Evolutionary conservation across 2,113 vertebrate species (phyloP).

Genomic region (Leptocoma aspasia): DNA sequence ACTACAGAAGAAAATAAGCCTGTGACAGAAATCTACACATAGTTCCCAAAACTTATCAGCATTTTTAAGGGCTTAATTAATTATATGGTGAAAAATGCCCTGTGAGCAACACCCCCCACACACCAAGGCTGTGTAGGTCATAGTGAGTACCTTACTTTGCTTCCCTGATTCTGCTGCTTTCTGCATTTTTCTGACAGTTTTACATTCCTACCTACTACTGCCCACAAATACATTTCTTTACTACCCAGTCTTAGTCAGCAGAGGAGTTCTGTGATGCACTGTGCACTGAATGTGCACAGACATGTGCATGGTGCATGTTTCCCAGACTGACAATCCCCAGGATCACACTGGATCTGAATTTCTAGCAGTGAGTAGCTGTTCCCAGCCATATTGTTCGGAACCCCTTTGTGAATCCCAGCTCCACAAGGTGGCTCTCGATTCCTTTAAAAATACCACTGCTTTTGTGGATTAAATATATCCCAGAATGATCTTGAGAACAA

Average conservation of each 20-base stretch:
- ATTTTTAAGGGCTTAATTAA: not conserved
- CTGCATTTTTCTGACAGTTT: not conserved
- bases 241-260: not conserved
- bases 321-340: not conserved
- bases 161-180: not conserved
- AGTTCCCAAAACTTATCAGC: not conserved
- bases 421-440: slow-evolving; percentile 64
- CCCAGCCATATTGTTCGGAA: not conserved
- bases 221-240: not conserved
- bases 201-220: not conserved
- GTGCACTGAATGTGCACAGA: not conserved
- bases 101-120: not conserved
- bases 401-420: not conserved
- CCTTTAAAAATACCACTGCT: not conserved
- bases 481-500: not conserved
- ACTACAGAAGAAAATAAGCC: not conserved
- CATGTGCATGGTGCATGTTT: not conserved
- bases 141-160: not conserved
- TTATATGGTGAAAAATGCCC: not conserved
- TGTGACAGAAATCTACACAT: not conserved
- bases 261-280: not conserved
- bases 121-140: not conserved
- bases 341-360: not conserved
- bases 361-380: not conserved
- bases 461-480: not conserved